Percentiles rank a stretch among this genome's conserved stretches.
phyloP scores from a whole-genome alignment of 2,888 invertebrate species.

The Lamellibrachia columna region DNA sequence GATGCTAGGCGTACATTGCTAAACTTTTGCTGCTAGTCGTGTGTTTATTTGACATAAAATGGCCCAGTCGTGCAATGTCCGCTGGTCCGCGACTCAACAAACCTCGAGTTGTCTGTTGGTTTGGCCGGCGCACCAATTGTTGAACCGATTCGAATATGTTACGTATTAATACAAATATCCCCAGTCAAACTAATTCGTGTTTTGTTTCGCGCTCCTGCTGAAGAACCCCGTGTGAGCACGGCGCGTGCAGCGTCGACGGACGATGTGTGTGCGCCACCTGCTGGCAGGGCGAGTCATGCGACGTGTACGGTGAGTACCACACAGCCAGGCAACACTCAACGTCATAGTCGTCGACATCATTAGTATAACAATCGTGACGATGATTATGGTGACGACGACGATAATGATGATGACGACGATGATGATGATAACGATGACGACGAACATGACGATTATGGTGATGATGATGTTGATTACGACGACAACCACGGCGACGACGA shows the following conservation, averaged over 20 bases:
- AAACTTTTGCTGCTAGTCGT: no score
- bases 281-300: slow-evolving; percentile 32
- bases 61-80: no score
- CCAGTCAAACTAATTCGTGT: background rate
- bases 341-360: background rate
- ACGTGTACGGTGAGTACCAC: slow-evolving; percentile 27
- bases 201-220: background rate
- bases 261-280: slow-evolving; percentile 32
- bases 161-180: background rate
- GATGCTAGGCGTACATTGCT: no score
- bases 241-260: slow-evolving; percentile 26
- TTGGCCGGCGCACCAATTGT: no score
- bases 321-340: background rate
- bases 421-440: background rate
- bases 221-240: slow-evolving; percentile 30
- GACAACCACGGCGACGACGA: background rate
- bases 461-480: background rate
- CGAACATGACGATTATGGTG: background rate
- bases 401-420: background rate
- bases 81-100: no score
- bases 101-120: no score
- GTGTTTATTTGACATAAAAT: no score
- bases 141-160: background rate
- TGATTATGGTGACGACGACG: background rate
- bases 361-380: background rate